A percentile compares a stretch with the other conserved stretches of the same genome.
Evolutionary conservation across 64 coral and sea anemone genomes (phyloP).

Genomic region (Stichodactyla mertensii): DNA sequence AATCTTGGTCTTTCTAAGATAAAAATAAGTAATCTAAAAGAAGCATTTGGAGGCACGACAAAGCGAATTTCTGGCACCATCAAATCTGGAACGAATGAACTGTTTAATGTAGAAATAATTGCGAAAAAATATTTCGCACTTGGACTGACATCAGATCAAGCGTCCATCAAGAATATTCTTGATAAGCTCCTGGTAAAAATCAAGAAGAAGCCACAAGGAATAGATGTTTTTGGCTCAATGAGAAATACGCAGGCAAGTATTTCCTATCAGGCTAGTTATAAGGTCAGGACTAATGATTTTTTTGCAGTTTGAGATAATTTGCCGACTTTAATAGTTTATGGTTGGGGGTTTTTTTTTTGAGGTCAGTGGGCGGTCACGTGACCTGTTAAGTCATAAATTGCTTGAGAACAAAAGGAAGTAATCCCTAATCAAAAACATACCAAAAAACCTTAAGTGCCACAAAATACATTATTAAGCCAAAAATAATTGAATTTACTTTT

Average conservation of each 20-base stretch:
- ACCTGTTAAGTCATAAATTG: too few species aligned
- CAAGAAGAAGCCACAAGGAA: background rate
- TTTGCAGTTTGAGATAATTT: too few species aligned
- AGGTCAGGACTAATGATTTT: too few species aligned
- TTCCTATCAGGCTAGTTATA: background rate
- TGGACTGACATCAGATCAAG: conserved; percentile 12
- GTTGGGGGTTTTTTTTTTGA: too few species aligned
- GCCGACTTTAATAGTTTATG: too few species aligned
- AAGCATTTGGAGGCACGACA: background rate
- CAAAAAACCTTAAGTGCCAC: too few species aligned
- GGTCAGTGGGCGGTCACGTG: too few species aligned
- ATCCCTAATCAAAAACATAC: too few species aligned
- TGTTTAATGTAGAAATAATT: background rate
- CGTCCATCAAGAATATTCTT: background rate
- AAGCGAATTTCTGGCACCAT: conserved; percentile 3
- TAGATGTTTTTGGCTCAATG: background rate
- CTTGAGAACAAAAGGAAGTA: too few species aligned
- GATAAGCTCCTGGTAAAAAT: background rate
- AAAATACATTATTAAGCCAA: too few species aligned
- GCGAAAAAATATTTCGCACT: background rate
- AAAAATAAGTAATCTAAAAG: background rate
- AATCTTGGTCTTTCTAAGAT: background rate
- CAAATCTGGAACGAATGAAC: background rate
- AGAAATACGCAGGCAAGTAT: background rate
- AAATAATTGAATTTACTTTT: too few species aligned